These are phyloP conservation scores for Solea senegalensis DNA, from an alignment of 2,113 vertebrate species.

Conservation along the genomic window DNA sequence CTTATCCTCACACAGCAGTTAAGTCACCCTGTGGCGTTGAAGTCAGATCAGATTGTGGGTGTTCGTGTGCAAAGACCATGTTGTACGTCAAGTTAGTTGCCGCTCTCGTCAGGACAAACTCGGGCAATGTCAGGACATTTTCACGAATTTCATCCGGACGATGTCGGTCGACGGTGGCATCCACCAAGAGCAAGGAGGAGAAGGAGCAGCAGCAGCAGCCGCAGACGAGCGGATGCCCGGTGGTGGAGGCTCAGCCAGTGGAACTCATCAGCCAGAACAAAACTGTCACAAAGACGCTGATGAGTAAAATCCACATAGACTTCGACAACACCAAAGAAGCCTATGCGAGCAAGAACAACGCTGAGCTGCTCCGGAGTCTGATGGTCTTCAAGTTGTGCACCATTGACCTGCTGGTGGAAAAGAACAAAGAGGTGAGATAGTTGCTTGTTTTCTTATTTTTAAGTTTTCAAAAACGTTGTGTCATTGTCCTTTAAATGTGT, in stretches of 20 bases:
- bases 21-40: no score
- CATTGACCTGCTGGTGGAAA: conserved; percentile 76
- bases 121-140: conserved; percentile 19
- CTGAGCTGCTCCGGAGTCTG: conserved; percentile 82
- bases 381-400: conserved; percentile 82
- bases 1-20: no score
- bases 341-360: conserved; percentile 82
- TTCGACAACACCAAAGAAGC: conserved; percentile 82
- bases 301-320: conserved; percentile 61
- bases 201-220: conserved; percentile 15
- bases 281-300: background rate
- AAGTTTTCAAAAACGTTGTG: no score
- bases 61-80: conserved; percentile 49
- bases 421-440: conserved; percentile 80
- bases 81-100: conserved; percentile 60
- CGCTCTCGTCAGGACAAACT: conserved; percentile 28
- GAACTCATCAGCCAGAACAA: conserved; percentile 58
- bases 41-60: no score
- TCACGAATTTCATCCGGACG: conserved; percentile 31
- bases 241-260: conserved; percentile 56
- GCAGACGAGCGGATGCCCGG: conserved; percentile 10
- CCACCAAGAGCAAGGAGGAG: conserved; percentile 50
- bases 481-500: no score
- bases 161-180: conserved; percentile 57
- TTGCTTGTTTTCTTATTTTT: background rate